Base-by-base conservation (phyloP, 2,113 vertebrate species). In the Nannospalax galili region DNA sequence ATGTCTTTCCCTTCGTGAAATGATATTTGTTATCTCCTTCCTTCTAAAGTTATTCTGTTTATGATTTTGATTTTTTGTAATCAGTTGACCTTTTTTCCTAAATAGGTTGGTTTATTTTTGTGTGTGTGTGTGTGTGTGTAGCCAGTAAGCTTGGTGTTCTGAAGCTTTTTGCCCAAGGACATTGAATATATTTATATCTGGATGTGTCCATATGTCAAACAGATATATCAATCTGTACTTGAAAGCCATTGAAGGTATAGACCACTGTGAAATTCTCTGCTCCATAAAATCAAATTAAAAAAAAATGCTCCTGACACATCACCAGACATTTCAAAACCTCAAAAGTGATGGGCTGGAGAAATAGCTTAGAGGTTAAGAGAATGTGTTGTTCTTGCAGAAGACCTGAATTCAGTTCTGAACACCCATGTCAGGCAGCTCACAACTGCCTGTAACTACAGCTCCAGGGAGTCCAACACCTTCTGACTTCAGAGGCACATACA, bases 171-270 rank as follows among this genome's bases (percentile, higher is more conserved):
- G 94, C 96, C 96, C 92, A 93, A 88, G 90, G 95, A 96, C 26
- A 11, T 96, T 95, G 94, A 81, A 90, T 96, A 14, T 96, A 95
- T 97, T 97, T 97, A 82, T 97, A 93, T 97, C 94, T 97, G 78
- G 81, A 88, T 88, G 52, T 86, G 81, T 90, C 93, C 69, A 35
- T 96, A 90, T 95, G 95, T 97, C 97, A 96, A 95, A 95, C 58
- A 88, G 86, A 97, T 96, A 86, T 93, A 95, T 96, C 81, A 75
- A 4, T 95, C 81, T 96, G 82, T 81, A 79, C 88, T 88, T 95
- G 84, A 95, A 95, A 97, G 77, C 87, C 74, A 42, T 69, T 94
- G 40, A 81, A 60, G 84, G 48, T 89, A 79, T 45, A 85, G 52
- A 92, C 52, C 48, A 32, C 77, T 79, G 11, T 85, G 48, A 84